phyloP scores from a whole-genome alignment of 2,113 vertebrate species.

The Calyptommatus sinebrachiatus region DNA sequence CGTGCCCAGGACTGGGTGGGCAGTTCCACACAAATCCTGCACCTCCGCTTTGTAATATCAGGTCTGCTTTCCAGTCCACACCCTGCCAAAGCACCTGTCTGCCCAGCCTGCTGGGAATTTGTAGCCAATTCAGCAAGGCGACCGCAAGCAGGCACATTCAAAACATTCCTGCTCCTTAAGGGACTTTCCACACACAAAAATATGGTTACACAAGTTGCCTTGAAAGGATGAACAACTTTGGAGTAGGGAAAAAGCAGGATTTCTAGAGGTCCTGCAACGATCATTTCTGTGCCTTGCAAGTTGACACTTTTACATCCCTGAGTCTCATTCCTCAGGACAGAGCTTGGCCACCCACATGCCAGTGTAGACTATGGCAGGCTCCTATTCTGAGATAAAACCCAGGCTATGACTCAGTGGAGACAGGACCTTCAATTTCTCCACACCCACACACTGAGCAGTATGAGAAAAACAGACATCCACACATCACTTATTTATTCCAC shows the following conservation, averaged over 20 bases:
- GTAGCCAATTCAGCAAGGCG: not conserved
- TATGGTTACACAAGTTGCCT: not conserved
- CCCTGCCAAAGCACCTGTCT: constrained; percentile 1
- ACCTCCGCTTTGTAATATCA: too few relatives aligned
- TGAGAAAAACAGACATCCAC: too few relatives aligned
- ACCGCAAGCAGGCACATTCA: not conserved
- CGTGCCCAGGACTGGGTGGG: not conserved
- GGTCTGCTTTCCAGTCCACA: not conserved
- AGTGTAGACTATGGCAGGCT: too few relatives aligned
- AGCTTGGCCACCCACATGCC: too few relatives aligned
- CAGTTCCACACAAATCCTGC: not conserved
- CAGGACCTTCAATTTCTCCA: too few relatives aligned
- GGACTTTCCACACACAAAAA: too few relatives aligned
- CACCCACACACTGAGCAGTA: too few relatives aligned
- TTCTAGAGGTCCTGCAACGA: too few relatives aligned
- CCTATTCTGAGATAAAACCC: too few relatives aligned
- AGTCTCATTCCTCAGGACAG: not conserved
- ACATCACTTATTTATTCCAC: too few relatives aligned
- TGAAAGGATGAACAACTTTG: not conserved
- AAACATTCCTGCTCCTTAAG: not conserved
- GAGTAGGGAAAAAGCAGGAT: too few relatives aligned
- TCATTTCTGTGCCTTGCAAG: not conserved
- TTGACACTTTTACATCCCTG: not conserved
- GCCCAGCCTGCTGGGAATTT: not conserved
- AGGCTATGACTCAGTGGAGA: too few relatives aligned